These are phyloP conservation scores for Drosophila sordidula DNA, from an alignment of 2,888 invertebrate species.

Conservation along the genomic window DNA sequence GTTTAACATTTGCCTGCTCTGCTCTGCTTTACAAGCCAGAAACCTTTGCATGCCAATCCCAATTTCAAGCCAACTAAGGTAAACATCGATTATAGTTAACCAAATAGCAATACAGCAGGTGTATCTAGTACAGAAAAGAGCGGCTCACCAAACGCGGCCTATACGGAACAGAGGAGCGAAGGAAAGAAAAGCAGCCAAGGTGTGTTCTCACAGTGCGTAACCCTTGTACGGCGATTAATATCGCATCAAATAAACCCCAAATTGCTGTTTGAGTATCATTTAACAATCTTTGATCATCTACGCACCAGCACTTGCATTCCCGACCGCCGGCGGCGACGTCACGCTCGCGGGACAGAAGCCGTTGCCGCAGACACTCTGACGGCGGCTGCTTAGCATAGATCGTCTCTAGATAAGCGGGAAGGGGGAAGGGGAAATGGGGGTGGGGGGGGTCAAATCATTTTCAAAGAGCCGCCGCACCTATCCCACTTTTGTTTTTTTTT, in stretches of 20 bases:
- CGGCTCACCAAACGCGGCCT: too few relatives aligned
- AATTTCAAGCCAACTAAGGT: too few relatives aligned
- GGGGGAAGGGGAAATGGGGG: too few relatives aligned
- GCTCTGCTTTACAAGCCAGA: background rate
- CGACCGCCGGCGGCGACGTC: slow-evolving; percentile 52
- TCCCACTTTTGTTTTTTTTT: background rate
- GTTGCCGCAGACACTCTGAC: slow-evolving; percentile 69
- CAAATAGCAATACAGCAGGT: too few relatives aligned
- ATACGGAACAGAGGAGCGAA: too few relatives aligned
- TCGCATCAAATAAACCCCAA: slow-evolving; percentile 78
- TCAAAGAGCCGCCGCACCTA: slow-evolving; percentile 40
- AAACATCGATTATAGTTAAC: too few relatives aligned
- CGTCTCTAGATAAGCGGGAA: slow-evolving; percentile 54
- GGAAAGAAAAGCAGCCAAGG: slow-evolving; percentile 59
- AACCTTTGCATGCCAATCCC: background rate
- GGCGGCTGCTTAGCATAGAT: slow-evolving; percentile 66
- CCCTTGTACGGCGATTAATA: slow-evolving; percentile 73
- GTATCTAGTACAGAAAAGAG: too few relatives aligned
- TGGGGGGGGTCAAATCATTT: slow-evolving; percentile 45
- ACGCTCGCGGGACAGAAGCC: slow-evolving; percentile 48
- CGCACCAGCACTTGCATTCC: slow-evolving; percentile 42
- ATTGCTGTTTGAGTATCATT: slow-evolving; percentile 77
- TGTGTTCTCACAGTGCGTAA: slow-evolving; percentile 68
- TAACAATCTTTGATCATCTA: slow-evolving; percentile 76
- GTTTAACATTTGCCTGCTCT: slow-evolving; percentile 4